Evolutionary conservation across 2,113 vertebrate species (phyloP).

Genomic region (Anolis sagrei): DNA sequence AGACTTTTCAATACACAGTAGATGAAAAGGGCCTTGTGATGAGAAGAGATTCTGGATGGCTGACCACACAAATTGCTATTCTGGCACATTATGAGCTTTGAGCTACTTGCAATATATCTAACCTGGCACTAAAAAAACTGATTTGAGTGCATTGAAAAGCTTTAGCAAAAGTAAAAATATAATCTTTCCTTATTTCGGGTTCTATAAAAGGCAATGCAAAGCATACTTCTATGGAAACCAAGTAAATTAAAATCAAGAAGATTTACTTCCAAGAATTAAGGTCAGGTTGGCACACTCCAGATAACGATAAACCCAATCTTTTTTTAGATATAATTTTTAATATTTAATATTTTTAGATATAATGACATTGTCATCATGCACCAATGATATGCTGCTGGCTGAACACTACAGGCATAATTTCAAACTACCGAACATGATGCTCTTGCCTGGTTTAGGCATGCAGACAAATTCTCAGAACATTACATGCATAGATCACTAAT

Average conservation of each 20-base stretch:
- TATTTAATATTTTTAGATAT: no score
- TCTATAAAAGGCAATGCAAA: background rate
- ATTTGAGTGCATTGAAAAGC: constrained; percentile 39
- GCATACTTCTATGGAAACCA: background rate
- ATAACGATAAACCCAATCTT: background rate
- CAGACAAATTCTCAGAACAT: constrained; percentile 60
- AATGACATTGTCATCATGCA: background rate
- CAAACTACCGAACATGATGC: constrained; percentile 11
- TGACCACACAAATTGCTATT: constrained; percentile 34
- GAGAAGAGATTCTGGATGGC: constrained; percentile 26
- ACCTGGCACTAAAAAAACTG: background rate
- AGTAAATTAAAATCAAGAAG: constrained; percentile 11
- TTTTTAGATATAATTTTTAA: constrained; percentile 5
- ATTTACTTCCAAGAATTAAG: background rate
- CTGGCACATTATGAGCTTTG: constrained; percentile 23
- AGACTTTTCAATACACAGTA: constrained; percentile 22
- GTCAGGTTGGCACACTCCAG: background rate
- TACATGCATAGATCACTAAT: constrained; percentile 56
- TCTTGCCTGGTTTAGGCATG: constrained; percentile 41
- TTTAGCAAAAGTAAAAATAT: constrained; percentile 3
- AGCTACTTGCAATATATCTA: constrained; percentile 32
- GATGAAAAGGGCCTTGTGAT: constrained; percentile 38
- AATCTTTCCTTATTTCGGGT: background rate
- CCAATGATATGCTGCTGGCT: background rate
- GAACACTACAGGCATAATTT: background rate